Percentiles rank a stretch among this genome's conserved stretches.
Conservation (phyloP, 1,140 invertebrate species). For the Eriocheir sinensis region DNA sequence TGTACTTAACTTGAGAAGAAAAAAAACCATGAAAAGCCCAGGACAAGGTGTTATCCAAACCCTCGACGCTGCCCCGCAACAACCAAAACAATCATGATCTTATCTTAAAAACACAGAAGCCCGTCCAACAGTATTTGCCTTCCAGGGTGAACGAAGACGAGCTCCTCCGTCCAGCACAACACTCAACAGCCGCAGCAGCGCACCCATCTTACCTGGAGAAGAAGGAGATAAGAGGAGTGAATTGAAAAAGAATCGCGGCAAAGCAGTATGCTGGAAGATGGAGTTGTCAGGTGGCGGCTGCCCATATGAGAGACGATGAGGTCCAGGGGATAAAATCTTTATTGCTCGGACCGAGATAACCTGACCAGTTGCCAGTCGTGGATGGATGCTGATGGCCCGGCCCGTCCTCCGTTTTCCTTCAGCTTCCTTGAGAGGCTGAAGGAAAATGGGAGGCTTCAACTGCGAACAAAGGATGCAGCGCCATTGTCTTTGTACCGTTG, state of each 20-base stretch:
- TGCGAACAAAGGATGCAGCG: not conserved
- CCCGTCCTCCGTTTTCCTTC: not conserved
- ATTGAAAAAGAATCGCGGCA: not conserved
- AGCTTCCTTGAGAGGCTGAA: not conserved
- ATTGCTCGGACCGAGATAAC: not conserved
- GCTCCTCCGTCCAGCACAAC: not conserved
- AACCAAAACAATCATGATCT: not conserved
- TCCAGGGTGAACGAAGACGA: not conserved
- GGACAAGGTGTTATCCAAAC: not conserved
- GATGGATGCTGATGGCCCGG: not conserved
- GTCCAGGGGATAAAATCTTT: slow-evolving; percentile 14
- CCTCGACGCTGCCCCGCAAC: not conserved
- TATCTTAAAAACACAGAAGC: not conserved
- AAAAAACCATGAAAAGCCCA: not conserved
- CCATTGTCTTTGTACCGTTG: too few relatives aligned
- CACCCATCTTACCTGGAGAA: not conserved
- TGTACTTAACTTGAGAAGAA: not conserved
- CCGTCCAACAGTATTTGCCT: not conserved
- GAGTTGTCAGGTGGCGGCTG: not conserved
- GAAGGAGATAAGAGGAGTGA: not conserved
- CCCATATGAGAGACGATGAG: slow-evolving; percentile 22
- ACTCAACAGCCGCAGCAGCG: too few relatives aligned
- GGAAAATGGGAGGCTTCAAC: not conserved
- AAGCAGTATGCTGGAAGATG: slow-evolving; percentile 12
- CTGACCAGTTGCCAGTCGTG: slow-evolving; percentile 19